Evolutionary conservation across 1,140 invertebrate species (phyloP).

Genomic region (Zaprionus vittiger): DNA sequence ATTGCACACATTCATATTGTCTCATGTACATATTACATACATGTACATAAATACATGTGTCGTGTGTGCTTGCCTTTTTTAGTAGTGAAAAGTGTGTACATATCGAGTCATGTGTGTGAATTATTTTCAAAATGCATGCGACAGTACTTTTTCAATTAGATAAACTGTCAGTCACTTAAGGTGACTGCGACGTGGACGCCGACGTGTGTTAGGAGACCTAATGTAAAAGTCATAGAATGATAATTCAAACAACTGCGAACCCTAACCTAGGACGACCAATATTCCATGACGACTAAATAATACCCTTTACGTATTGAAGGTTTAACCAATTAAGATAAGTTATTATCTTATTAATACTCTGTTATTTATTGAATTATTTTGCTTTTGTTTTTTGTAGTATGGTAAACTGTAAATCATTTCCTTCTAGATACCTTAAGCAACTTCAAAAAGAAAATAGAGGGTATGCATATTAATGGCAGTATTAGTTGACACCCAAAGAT

Average conservation of each 20-base stretch:
- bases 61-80: not conserved
- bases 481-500: conserved; percentile 33
- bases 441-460: not conserved
- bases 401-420: not conserved
- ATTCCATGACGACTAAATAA: not conserved
- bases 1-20: conserved; percentile 30
- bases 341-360: not conserved
- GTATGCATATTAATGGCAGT: conserved; percentile 61
- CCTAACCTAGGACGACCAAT: not conserved
- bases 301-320: conserved; percentile 12
- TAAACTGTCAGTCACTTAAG: conserved; percentile 74
- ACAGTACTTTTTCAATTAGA: conserved; percentile 66
- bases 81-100: not conserved
- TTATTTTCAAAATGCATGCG: conserved; percentile 62
- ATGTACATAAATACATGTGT: not conserved
- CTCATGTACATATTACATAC: not conserved
- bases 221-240: conserved; percentile 69
- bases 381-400: not conserved
- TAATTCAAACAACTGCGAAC: conserved; percentile 61
- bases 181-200: conserved; percentile 35
- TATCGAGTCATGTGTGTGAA: not conserved
- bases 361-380: not conserved
- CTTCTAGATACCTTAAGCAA: not conserved
- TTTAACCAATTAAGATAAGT: not conserved
- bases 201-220: conserved; percentile 25